These are phyloP conservation scores for Chelmon rostratus DNA, from an alignment of 2,797 vertebrate genomes.

Conservation along the genomic window DNA sequence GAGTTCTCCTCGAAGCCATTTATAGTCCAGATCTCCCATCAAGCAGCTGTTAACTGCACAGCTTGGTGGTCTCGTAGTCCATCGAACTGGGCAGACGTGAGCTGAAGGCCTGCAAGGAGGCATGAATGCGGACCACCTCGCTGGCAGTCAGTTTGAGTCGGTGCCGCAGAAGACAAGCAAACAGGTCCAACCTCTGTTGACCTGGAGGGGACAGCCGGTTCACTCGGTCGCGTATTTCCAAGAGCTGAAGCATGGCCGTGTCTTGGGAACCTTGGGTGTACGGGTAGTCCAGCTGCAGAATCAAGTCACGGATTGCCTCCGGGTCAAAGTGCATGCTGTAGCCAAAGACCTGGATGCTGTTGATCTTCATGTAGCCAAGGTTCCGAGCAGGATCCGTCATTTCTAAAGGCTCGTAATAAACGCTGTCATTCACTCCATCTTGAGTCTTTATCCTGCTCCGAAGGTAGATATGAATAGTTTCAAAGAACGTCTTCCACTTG, in stretches of 20 bases:
- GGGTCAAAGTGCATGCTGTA: constrained; percentile 99
- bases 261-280: constrained; percentile 98
- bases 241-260: constrained; percentile 94
- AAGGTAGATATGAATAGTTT: constrained; percentile 97
- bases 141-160: constrained; percentile 95
- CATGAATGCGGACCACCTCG: constrained; percentile 95
- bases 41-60: constrained; percentile 94
- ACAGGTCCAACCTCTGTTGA: constrained; percentile 93
- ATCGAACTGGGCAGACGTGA: constrained; percentile 94
- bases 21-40: constrained; percentile 33
- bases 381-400: constrained; percentile 92
- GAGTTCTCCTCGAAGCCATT: constrained; percentile 31
- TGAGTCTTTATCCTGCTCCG: constrained; percentile 93
- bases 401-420: constrained; percentile 95
- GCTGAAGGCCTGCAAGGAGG: constrained; percentile 94
- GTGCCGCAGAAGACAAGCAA: constrained; percentile 95
- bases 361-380: constrained; percentile 99
- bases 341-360: constrained; percentile 97
- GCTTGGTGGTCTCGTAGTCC: constrained; percentile 97
- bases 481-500: constrained; percentile 99
- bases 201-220: constrained; percentile 95
- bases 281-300: constrained; percentile 97
- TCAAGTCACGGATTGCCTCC: constrained; percentile 96
- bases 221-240: constrained; percentile 95
- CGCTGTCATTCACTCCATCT: constrained; percentile 89